phyloP scores from a whole-genome alignment of 1,140 invertebrate species.

The Panulirus ornatus region DNA sequence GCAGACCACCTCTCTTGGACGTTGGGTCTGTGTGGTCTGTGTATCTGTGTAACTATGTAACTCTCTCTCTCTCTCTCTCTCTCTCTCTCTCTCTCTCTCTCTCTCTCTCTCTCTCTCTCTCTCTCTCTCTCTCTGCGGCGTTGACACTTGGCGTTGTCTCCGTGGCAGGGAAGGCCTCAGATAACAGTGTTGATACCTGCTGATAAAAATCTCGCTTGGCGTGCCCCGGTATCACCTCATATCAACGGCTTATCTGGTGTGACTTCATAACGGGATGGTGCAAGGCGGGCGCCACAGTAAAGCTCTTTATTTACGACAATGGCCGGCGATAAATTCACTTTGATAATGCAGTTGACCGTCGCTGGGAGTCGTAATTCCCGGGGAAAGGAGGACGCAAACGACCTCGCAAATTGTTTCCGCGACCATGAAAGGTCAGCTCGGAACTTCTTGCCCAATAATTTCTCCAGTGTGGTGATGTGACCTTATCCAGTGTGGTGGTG shows the following conservation, averaged over 20 bases:
- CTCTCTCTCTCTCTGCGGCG: not conserved
- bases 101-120: not conserved
- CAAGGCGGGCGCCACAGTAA: constrained; percentile 38
- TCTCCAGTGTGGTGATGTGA: not conserved
- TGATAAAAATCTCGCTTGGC: constrained; percentile 9
- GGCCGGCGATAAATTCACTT: constrained; percentile 43
- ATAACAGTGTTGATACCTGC: not conserved
- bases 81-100: not conserved
- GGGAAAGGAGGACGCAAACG: constrained; percentile 45
- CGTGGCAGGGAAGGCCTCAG: not conserved
- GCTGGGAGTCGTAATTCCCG: constrained; percentile 42
- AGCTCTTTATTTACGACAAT: constrained; percentile 52
- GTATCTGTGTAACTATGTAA: too few relatives aligned
- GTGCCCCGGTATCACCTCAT: constrained; percentile 31
- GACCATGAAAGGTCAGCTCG: constrained; percentile 52
- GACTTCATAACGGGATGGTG: constrained; percentile 59
- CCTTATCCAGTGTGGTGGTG: not conserved
- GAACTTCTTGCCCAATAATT: constrained; percentile 45
- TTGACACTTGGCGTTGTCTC: not conserved
- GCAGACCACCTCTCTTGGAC: too few relatives aligned
- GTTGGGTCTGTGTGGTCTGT: too few relatives aligned
- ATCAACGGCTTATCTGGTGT: constrained; percentile 53
- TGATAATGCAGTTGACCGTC: constrained; percentile 58
- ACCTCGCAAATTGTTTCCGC: constrained; percentile 57
- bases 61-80: not conserved